Percentiles rank a stretch among this genome's conserved stretches.
Conservation (phyloP, 2,797 vertebrate species). For the Potorous gilbertii region DNA sequence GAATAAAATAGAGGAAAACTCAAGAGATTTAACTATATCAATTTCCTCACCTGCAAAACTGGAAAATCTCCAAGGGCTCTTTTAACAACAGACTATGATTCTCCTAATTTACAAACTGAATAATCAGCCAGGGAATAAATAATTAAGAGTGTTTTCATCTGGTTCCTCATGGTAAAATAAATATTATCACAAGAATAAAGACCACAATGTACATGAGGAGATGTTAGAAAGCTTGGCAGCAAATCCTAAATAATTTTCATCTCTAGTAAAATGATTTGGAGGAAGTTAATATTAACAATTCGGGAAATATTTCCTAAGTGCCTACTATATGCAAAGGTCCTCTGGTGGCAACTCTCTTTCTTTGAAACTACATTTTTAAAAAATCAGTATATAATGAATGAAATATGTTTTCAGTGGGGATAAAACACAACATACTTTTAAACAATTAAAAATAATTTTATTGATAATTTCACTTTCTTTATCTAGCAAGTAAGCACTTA, state of each 20-base stretch:
- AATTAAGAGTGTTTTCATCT: slow-evolving; percentile 1
- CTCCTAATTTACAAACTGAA: neutral
- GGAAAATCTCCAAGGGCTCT: neutral
- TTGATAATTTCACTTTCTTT: slow-evolving; percentile 78
- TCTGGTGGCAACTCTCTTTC: slow-evolving; percentile 1
- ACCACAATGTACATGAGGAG: neutral
- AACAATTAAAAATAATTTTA: slow-evolving; percentile 80
- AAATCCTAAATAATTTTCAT: neutral
- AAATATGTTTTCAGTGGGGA: slow-evolving; percentile 46
- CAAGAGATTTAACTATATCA: neutral
- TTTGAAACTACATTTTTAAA: slow-evolving; percentile 23
- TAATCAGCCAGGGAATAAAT: neutral
- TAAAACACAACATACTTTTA: slow-evolving; percentile 27
- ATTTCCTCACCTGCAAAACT: neutral
- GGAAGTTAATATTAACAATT: slow-evolving; percentile 55
- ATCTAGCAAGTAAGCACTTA: slow-evolving; percentile 53
- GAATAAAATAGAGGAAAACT: neutral
- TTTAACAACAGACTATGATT: neutral
- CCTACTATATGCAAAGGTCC: slow-evolving; percentile 36
- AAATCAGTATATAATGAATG: slow-evolving; percentile 46
- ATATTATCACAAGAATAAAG: neutral
- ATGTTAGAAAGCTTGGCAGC: neutral
- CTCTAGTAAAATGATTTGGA: neutral
- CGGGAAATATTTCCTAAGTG: slow-evolving; percentile 23
- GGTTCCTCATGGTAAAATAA: slow-evolving; percentile 13